Percentiles rank a stretch among this genome's conserved stretches.
phyloP scores from a whole-genome alignment of 1,140 invertebrate genomes.

The Trichonephila clavata region DNA sequence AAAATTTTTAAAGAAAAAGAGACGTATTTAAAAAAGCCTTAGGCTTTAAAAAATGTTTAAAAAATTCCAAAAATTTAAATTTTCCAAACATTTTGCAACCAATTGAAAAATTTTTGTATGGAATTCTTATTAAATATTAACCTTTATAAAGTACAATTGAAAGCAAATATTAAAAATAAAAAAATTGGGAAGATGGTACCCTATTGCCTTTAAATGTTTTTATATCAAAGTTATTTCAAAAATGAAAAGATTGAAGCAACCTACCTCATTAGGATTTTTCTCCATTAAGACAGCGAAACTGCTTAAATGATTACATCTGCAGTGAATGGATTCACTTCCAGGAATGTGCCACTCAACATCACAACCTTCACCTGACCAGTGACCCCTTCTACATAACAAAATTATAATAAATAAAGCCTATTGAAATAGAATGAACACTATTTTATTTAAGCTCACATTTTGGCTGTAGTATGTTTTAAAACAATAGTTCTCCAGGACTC shows the following conservation, averaged over 20 bases:
- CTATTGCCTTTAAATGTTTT: too few species aligned
- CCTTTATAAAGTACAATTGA: too few species aligned
- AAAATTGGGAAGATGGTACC: too few species aligned
- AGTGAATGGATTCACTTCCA: conserved; percentile 86
- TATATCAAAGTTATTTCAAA: neutral
- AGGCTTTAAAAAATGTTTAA: too few species aligned
- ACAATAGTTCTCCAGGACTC: neutral
- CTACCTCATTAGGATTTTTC: conserved; percentile 73
- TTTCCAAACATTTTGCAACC: too few species aligned
- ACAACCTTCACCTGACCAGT: conserved; percentile 95
- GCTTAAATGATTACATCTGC: conserved; percentile 94
- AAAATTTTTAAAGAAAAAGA: too few species aligned
- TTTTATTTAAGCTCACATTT: neutral
- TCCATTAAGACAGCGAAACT: conserved; percentile 95
- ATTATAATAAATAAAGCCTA: neutral
- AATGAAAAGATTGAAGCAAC: neutral
- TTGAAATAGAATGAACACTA: neutral
- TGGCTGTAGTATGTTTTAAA: neutral
- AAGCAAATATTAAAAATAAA: too few species aligned
- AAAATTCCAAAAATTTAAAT: too few species aligned
- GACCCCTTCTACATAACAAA: conserved; percentile 83
- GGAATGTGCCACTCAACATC: conserved; percentile 86
- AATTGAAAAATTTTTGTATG: too few species aligned
- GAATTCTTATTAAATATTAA: too few species aligned
- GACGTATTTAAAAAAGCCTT: too few species aligned